phyloP scores from a whole-genome alignment of 2,888 invertebrate species.

The Hydriomena furcata region DNA sequence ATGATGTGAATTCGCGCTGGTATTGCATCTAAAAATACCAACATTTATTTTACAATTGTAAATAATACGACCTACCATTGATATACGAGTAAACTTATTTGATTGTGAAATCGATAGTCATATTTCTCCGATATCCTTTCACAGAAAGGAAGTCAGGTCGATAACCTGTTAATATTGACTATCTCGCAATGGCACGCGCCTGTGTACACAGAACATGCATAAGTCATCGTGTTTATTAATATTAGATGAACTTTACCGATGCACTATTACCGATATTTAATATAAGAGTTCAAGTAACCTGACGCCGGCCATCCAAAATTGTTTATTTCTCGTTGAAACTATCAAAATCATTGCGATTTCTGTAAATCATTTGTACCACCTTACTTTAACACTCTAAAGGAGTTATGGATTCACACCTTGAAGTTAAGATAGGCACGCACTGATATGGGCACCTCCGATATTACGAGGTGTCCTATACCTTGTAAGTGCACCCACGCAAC shows the following conservation, averaged over 20 bases:
- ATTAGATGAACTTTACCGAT: slow-evolving; percentile 37
- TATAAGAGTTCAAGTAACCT: slow-evolving; percentile 2
- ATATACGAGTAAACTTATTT: slow-evolving; percentile 5
- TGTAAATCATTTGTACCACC: not conserved
- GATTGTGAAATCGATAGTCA: slow-evolving; percentile 30
- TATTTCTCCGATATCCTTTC: slow-evolving; percentile 49
- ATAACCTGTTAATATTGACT: slow-evolving; percentile 76
- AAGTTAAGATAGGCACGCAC: slow-evolving; percentile 42
- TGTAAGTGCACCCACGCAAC: slow-evolving; percentile 52
- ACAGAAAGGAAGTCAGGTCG: slow-evolving; percentile 60
- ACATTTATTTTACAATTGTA: too few species aligned
- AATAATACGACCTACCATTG: not conserved
- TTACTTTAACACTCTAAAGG: slow-evolving; percentile 1
- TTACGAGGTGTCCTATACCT: slow-evolving; percentile 41
- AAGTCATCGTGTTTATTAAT: slow-evolving; percentile 45
- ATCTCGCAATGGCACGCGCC: slow-evolving; percentile 62
- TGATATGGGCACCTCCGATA: slow-evolving; percentile 43
- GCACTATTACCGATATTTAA: slow-evolving; percentile 18
- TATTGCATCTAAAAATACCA: slow-evolving; percentile 37
- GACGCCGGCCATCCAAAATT: not conserved
- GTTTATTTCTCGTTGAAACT: not conserved
- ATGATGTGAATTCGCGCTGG: slow-evolving; percentile 52
- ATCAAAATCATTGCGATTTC: too few species aligned
- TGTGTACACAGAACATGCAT: slow-evolving; percentile 55
- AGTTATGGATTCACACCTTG: slow-evolving; percentile 30